A percentile compares a stretch with the other conserved stretches of the same genome.
Evolutionary conservation across 2,113 vertebrate species (phyloP).

Genomic region (Diadophis punctatus): DNA sequence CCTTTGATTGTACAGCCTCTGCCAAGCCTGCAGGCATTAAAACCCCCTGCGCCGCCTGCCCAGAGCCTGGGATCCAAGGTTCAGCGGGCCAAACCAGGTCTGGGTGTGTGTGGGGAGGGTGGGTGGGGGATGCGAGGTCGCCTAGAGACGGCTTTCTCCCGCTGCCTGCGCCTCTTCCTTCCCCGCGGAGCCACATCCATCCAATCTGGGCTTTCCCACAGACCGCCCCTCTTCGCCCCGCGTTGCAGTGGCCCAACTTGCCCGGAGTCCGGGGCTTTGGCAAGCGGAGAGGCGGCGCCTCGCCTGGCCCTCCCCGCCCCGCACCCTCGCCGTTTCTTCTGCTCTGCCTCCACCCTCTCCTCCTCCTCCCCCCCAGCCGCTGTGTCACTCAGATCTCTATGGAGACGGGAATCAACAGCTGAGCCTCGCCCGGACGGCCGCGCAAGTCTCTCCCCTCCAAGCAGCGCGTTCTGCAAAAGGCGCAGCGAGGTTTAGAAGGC

Average conservation of each 20-base stretch:
- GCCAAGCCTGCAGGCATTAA: not conserved
- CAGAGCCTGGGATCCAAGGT: not conserved
- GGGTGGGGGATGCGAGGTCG: not conserved
- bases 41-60: not conserved
- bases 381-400: not conserved
- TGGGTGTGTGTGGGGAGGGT: no score
- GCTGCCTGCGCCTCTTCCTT: not conserved
- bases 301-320: no score
- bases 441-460: not conserved
- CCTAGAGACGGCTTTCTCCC: not conserved
- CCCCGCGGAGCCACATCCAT: not conserved
- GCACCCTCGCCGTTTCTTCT: not conserved
- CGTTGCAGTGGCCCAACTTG: not conserved
- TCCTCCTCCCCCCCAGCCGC: not conserved
- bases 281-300: not conserved
- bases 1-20: not conserved
- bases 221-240: no score
- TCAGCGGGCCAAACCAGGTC: not conserved
- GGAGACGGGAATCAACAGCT: slow-evolving; percentile 15
- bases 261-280: not conserved
- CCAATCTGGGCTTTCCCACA: not conserved
- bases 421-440: not conserved
- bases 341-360: not conserved
- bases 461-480: not conserved
- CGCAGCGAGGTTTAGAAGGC: not conserved